Percentiles rank a stretch among this genome's conserved stretches.
These are phyloP conservation scores for Nestor notabilis DNA, from an alignment of 2,113 vertebrate genomes.

Conservation along the genomic window DNA sequence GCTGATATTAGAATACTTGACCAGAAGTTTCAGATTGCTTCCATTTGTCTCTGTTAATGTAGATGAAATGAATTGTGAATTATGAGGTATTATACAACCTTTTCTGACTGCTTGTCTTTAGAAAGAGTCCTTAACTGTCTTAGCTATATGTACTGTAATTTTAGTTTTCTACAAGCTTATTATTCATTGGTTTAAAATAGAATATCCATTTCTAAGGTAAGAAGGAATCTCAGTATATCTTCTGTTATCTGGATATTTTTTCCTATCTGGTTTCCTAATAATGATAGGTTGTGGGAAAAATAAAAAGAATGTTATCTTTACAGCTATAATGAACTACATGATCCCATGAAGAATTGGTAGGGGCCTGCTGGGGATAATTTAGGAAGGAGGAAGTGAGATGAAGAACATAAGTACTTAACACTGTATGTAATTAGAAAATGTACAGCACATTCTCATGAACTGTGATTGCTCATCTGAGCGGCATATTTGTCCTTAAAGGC, in stretches of 20 bases:
- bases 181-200: not conserved
- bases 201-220: not conserved
- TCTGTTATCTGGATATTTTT: not conserved
- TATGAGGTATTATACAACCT: not conserved
- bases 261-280: not conserved
- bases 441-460: not conserved
- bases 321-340: not conserved
- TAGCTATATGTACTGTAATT: not conserved
- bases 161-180: not conserved
- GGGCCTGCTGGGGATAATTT: not conserved
- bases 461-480: not conserved
- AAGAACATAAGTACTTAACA: not conserved
- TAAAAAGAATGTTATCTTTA: not conserved
- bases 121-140: not conserved
- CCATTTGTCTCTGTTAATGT: not conserved
- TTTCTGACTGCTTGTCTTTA: not conserved
- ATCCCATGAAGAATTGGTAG: not conserved
- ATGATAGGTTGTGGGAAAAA: not conserved
- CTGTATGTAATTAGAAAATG: not conserved
- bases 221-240: not conserved
- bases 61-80: conserved; percentile 22
- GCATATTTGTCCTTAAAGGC: not conserved
- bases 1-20: not conserved
- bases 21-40: conserved; percentile 29
- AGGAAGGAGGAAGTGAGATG: not conserved